A percentile compares a stretch with the other conserved stretches of the same genome.
Conservation (phyloP, 2,888 invertebrate genomes). For the Ennomos fuscantarius region DNA sequence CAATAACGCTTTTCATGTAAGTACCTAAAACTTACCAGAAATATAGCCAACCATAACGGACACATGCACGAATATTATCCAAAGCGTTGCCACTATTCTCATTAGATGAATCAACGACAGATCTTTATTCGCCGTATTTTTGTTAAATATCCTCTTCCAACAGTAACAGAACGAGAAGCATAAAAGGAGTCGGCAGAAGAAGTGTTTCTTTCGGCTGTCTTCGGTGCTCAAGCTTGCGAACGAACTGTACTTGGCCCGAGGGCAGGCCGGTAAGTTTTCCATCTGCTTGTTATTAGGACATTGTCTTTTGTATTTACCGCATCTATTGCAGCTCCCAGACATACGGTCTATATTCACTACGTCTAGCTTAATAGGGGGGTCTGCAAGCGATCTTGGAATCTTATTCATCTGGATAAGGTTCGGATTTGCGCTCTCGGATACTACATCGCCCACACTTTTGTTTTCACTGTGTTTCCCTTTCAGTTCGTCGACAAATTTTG, state of each 20-base stretch:
- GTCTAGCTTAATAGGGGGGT: slow-evolving; percentile 71
- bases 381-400: slow-evolving; percentile 44
- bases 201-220: slow-evolving; percentile 56
- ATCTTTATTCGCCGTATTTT: slow-evolving; percentile 79
- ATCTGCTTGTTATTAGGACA: slow-evolving; percentile 56
- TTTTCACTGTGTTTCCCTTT: slow-evolving; percentile 45
- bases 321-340: slow-evolving; percentile 66
- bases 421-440: slow-evolving; percentile 55
- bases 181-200: slow-evolving; percentile 61
- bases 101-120: slow-evolving; percentile 85
- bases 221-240: slow-evolving; percentile 64
- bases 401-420: slow-evolving; percentile 63
- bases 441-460: slow-evolving; percentile 48
- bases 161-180: slow-evolving; percentile 76
- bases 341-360: slow-evolving; percentile 67
- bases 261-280: slow-evolving; percentile 58
- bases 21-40: slow-evolving; percentile 72
- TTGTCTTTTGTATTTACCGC: slow-evolving; percentile 76
- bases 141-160: slow-evolving; percentile 73
- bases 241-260: slow-evolving; percentile 65
- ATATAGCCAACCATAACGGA: slow-evolving; percentile 87
- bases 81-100: slow-evolving; percentile 87
- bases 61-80: slow-evolving; percentile 87
- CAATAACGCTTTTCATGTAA: not conserved
- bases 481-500: slow-evolving; percentile 43